These are phyloP conservation scores for Leucoptera coffeella DNA, from an alignment of 2,888 invertebrate genomes.

Conservation along the genomic window DNA sequence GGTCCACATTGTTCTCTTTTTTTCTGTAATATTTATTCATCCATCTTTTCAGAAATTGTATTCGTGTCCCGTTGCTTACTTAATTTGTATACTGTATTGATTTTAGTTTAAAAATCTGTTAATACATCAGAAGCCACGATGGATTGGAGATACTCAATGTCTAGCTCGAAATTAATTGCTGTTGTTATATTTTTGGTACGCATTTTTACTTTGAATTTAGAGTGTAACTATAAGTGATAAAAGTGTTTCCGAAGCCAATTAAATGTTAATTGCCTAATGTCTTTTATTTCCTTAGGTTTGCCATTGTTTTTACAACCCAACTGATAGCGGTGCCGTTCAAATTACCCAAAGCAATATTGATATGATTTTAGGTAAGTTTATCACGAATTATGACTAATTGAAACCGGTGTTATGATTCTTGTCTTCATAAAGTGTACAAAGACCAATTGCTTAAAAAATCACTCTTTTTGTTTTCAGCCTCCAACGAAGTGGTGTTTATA, in stretches of 20 bases:
- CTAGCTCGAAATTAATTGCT: too few species aligned
- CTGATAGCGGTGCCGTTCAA: slow-evolving; percentile 75
- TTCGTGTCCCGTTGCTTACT: too few species aligned
- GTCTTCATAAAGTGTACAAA: not conserved
- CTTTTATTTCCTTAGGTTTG: slow-evolving; percentile 44
- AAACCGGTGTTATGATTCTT: slow-evolving; percentile 4
- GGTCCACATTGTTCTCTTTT: too few species aligned
- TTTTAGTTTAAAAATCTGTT: too few species aligned
- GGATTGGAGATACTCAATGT: slow-evolving; percentile 1
- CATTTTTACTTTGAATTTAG: too few species aligned
- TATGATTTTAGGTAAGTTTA: slow-evolving; percentile 73
- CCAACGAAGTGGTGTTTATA: slow-evolving; percentile 94
- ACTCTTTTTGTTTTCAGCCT: slow-evolving; percentile 59
- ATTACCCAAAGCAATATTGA: slow-evolving; percentile 78
- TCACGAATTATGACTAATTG: not conserved
- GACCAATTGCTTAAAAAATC: not conserved
- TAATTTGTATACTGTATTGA: too few species aligned
- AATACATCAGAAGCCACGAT: too few species aligned
- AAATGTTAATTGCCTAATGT: too few species aligned
- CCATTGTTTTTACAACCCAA: slow-evolving; percentile 65
- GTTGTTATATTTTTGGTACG: slow-evolving; percentile 3
- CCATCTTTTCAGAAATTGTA: too few species aligned
- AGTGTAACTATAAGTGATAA: too few species aligned
- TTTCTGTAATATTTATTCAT: too few species aligned
- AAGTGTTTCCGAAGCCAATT: too few species aligned